Percentiles rank a stretch among this genome's conserved stretches.
phyloP scores from a whole-genome alignment of 2,888 invertebrate genomes.

The Amblyteles armatorius region DNA sequence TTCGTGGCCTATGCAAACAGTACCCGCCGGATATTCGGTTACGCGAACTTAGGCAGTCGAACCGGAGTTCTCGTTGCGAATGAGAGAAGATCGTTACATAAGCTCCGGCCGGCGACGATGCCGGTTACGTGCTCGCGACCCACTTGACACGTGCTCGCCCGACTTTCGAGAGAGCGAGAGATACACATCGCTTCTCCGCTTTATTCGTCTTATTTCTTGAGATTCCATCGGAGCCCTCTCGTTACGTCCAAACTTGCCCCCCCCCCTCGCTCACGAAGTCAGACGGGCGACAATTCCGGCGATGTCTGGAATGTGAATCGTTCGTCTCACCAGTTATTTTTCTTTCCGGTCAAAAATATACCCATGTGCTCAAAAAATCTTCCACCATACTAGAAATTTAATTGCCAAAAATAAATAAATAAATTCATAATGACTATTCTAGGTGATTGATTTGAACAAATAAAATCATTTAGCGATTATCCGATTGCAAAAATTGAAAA shows the following conservation, averaged over 20 bases:
- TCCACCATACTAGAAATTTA: background rate
- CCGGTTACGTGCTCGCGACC: constrained; percentile 71
- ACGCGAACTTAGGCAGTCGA: constrained; percentile 67
- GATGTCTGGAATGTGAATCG: background rate
- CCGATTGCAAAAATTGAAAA: background rate
- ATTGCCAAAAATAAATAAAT: background rate
- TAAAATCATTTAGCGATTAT: background rate
- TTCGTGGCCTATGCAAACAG: constrained; percentile 10
- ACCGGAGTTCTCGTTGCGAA: constrained; percentile 35
- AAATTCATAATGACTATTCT: background rate
- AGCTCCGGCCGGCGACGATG: constrained; percentile 61
- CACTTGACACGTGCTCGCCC: constrained; percentile 70
- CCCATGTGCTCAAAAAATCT: background rate
- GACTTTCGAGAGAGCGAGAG: constrained; percentile 62
- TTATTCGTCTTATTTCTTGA: constrained; percentile 10
- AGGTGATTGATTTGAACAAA: background rate
- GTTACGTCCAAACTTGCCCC: background rate
- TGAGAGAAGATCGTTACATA: constrained; percentile 68
- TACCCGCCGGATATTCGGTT: constrained; percentile 66
- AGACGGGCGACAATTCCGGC: background rate
- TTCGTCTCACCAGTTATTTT: background rate
- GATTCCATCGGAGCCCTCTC: constrained; percentile 3
- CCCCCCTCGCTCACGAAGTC: background rate
- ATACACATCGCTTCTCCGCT: constrained; percentile 1
- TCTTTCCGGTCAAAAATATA: background rate